Evolutionary conservation across 35 echinoderm and acorn worm species (phyloP), one percentile per base, ranked within the genome.

Genomic region (Holothuria glaberrima): DNA sequence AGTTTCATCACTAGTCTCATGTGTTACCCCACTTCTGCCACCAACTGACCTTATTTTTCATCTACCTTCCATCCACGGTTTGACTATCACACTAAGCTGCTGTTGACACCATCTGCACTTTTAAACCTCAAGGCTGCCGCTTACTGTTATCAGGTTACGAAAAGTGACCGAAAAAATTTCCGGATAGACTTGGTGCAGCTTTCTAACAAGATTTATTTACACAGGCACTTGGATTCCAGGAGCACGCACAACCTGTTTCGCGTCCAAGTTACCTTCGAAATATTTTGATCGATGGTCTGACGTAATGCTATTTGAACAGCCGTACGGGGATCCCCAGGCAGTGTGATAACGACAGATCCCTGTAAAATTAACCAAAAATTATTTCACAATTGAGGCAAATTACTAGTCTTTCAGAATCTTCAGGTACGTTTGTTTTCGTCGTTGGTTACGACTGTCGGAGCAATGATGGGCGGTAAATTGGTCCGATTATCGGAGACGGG

Each of bases 291-390:
- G 57, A 84, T 84, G 52, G 24, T n/a, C 29, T 82, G 79, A 82
- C 79, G 57, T 48, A 82, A 82, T 82, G 48, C 50, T 82, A 82
- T 82, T 82, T 82, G 79, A 82, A 82, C 79, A 82, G 79, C 79
- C 48, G 79, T 41, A 7, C 22, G n/a, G 20, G 24, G 19, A 82
- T 32, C 57, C 79, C 9, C 50, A 30, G 74, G 24, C 44, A n/a
- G 33, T 9, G 50, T 50, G 20, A 50, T 21, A 35, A 78, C 35
- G 74, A 48, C 50, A 48, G 50, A 54, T 30, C 9, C 25, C 22
- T 27, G 66, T 69, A 69, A 33, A 33, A 33, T 69, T 69, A 27
- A 30, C 25, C 66, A 69, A 48, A 78, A 78, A 48, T 78, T 78
- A 78, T 78, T 48, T 78, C 74, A 78, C 74, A 78, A 78, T 78